Evolutionary conservation across 2,113 vertebrate genomes (phyloP), one percentile per base, ranked within the genome.

Genomic region (Melospiza melodia): DNA sequence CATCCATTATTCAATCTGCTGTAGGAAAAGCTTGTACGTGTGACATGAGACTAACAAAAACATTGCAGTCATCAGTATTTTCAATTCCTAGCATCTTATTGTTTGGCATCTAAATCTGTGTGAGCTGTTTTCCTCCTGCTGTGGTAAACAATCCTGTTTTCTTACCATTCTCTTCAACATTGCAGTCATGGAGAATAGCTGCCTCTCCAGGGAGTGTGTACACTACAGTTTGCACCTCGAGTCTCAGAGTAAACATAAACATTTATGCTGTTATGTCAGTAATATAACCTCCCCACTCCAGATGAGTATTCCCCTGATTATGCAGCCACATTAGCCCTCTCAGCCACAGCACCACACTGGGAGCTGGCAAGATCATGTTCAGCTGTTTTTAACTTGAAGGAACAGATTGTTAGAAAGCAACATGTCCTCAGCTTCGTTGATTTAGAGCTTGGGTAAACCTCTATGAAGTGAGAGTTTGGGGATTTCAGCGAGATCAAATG

Each of bases 161-260:
- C 58, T 84, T 81, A 35, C 49, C 59, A 8, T 62, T 81, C 73
- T 66, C 84, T 83, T 71, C 33, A 90, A 85, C 43, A 55, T 3
- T 69, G 39, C 54, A 73, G 91, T 83, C 71, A 63, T 88, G 82
- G 63, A 96, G 87, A 95, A 91, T 28, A 89, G 69, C 62, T 89
- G 66, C 74, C 74, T 87, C 87, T 85, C 94, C 73, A 73, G 93
- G 81, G 84, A 49, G 72, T 51, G 41, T 85, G 54, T 73, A 41
- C 49, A 58, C 93, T 82, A 75, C 81, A 73, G 80, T 69, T 91
- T 85, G 51, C 93, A 95, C 84, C 93, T 93, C 58, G 10, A 89
- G 58, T 66, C 77, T 76, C 96, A 84, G 52, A 95, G 89, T 94
- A 97, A 96, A 91, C 66, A 94, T 91, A 95, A 95, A 95, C 91